These are phyloP conservation scores for Tholera decimalis DNA, from an alignment of 2,888 invertebrate genomes.

Conservation along the genomic window DNA sequence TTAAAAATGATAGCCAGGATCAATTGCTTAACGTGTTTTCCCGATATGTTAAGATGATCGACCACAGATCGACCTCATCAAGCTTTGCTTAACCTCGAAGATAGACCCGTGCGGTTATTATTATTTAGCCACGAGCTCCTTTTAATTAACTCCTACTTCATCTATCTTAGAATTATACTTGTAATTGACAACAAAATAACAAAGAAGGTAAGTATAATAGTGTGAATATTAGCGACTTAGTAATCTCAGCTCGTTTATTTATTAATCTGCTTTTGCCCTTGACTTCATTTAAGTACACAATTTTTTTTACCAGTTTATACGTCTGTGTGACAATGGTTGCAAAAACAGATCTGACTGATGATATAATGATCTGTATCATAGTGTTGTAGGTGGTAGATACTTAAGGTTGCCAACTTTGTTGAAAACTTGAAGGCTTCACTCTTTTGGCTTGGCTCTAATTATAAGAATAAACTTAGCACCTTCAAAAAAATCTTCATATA, in stretches of 20 bases:
- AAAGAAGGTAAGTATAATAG: conserved; percentile 6
- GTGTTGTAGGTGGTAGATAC: not conserved
- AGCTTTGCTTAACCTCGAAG: no score
- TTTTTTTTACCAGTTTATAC: conserved; percentile 18
- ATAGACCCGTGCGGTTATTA: no score
- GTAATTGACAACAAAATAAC: conserved; percentile 16
- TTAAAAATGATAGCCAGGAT: no score
- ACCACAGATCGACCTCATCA: no score
- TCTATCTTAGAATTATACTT: conserved; percentile 1
- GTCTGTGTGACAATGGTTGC: conserved; percentile 14
- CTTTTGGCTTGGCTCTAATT: not conserved
- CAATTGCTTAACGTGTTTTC: no score
- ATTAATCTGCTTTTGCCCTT: conserved; percentile 47
- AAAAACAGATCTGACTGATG: conserved; percentile 38
- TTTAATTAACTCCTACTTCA: not conserved
- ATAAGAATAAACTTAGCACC: no score
- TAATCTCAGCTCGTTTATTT: conserved; percentile 30
- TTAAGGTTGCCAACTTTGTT: conserved; percentile 22
- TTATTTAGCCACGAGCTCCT: no score
- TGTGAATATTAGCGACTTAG: conserved; percentile 26
- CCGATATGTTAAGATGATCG: no score
- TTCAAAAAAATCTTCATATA: no score
- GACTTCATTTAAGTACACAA: conserved; percentile 44
- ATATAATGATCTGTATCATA: conserved; percentile 42
- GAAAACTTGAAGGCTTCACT: no score